phyloP scores from a whole-genome alignment of 2,888 invertebrate genomes.

The Thereva unica region DNA sequence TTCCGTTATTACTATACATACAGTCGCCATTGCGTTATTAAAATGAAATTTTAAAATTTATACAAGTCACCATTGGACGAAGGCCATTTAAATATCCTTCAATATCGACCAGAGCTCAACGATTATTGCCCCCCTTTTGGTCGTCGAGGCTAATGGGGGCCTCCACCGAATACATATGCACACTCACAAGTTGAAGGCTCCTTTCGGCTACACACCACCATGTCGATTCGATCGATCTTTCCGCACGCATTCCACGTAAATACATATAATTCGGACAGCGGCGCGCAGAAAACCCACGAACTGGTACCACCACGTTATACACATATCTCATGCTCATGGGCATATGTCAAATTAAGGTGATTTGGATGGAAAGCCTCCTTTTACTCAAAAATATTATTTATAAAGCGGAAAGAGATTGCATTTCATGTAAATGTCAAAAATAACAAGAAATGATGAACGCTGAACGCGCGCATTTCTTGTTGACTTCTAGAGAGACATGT shows the following conservation, averaged over 20 bases:
- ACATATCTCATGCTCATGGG: conserved; percentile 31
- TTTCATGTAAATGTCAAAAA: conserved; percentile 15
- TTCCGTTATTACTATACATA: too few species aligned
- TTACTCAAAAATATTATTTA: conserved; percentile 16
- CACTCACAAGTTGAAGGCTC: conserved; percentile 7
- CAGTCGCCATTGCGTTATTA: conserved; percentile 14
- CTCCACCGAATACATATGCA: background rate
- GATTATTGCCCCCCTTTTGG: conserved; percentile 18
- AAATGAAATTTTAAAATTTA: conserved; percentile 30
- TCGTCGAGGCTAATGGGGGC: conserved; percentile 3
- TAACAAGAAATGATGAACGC: background rate
- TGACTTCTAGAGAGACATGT: conserved; percentile 28
- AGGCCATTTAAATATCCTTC: conserved; percentile 24
- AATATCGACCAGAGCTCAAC: conserved; percentile 6
- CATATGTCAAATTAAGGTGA: conserved; percentile 31
- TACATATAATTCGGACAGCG: background rate
- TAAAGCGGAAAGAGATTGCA: background rate
- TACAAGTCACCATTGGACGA: conserved; percentile 6
- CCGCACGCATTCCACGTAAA: background rate
- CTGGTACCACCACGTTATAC: conserved; percentile 2
- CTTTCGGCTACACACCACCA: background rate
- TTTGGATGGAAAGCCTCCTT: conserved; percentile 20
- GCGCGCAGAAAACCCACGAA: conserved; percentile 1
- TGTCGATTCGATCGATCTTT: background rate
- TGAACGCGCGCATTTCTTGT: conserved; percentile 28